Evolutionary conservation across 1,140 invertebrate species (phyloP), one percentile per base, ranked within the genome.

Genomic region (Lordiphosa clarofinis): DNA sequence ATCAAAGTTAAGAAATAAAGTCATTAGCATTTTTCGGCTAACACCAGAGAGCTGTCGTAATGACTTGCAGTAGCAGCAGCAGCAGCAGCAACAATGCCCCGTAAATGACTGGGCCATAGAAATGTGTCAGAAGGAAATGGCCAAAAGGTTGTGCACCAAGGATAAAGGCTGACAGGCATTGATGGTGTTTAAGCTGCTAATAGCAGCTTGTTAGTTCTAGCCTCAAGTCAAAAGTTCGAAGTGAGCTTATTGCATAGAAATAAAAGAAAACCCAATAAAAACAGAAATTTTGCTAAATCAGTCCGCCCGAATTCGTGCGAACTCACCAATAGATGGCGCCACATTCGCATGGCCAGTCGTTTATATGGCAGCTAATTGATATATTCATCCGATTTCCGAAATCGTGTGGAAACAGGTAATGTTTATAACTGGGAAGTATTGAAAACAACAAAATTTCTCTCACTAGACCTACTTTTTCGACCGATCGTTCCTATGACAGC

Each of bases 21-120:
- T 82, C 78, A 82, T 82, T 82, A 82, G 76, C 78, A 82, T 82
- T 69, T 79, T 84, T 82, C 54, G 76, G 72, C 67, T 82, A 82
- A 81, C 76, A 79, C 65, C 74, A 71, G 35, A 57, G 68, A 19
- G 21, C 50, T 61, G 43, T 48, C 65, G 50, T 75, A 82, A 82
- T 84, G 78, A 76, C 78, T 61, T 84, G 54, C 57, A 65, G 74
- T 69, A 79, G 74, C 69, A 73, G 42, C 49, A 38, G 74, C 69
- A 73, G 42, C 49, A 38, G 38, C 50, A 47, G 40, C 64, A 60
- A 74, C 73, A 67, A 69, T 53, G 38, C 37, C 56, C 37, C 52
- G 42, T 46, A 76, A 76, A 82, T 76, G 72, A 64, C 72, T 58
- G 15, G 56, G 49, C 44, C 62, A 44, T 59, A 19, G 46, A 67